Conservation (phyloP, 2,888 invertebrate genomes). For the Athripsodes cinereus region DNA sequence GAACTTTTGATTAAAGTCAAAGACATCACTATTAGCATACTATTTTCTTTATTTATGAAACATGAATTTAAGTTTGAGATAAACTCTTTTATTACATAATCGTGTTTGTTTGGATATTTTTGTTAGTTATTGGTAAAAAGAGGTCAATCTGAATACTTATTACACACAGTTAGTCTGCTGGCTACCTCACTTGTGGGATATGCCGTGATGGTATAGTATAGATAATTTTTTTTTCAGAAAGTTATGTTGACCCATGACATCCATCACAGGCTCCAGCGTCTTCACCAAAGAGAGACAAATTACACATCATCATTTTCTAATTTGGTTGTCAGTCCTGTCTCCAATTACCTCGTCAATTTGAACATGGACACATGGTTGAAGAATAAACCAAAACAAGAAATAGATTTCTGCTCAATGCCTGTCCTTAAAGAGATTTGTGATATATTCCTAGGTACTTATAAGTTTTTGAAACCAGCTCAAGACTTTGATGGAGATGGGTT, state of each 20-base stretch:
- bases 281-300: not conserved
- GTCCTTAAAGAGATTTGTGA: constrained; percentile 31
- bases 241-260: constrained; percentile 3
- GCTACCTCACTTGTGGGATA: too few relatives aligned
- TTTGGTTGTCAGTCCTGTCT: not conserved
- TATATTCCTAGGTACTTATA: constrained; percentile 31
- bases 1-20: too few relatives aligned
- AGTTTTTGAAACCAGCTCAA: constrained; percentile 30
- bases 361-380: not conserved
- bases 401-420: constrained; percentile 31
- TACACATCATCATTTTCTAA: not conserved
- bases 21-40: too few relatives aligned
- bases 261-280: constrained; percentile 2
- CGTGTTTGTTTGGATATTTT: too few relatives aligned
- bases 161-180: too few relatives aligned
- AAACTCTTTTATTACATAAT: too few relatives aligned
- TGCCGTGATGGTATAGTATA: too few relatives aligned
- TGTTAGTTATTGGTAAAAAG: too few relatives aligned
- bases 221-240: constrained; percentile 7
- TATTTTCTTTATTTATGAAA: too few relatives aligned
- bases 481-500: constrained; percentile 33
- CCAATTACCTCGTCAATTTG: not conserved
- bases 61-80: too few relatives aligned
- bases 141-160: too few relatives aligned
- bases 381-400: not conserved